Conservation (phyloP, 2,888 invertebrate species). For the Megaustenia siamemsis region DNA sequence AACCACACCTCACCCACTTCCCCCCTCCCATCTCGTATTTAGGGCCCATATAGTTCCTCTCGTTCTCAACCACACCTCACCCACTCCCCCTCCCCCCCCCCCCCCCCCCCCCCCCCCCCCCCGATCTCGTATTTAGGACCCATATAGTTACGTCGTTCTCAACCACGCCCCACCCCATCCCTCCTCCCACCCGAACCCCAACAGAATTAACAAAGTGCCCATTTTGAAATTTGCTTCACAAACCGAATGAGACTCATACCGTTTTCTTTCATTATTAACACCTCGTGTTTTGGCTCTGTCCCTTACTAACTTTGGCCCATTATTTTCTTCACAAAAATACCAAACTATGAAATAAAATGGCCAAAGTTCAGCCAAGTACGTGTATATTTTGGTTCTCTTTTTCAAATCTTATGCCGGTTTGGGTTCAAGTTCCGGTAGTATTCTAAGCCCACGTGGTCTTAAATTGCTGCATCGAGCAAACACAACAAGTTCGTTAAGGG, state of each 20-base stretch:
- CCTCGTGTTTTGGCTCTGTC: no score
- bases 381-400: not conserved
- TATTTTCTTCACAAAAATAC: not conserved
- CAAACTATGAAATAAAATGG: not conserved
- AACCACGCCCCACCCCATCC: not conserved
- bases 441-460: not conserved
- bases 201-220: no score
- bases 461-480: conserved; percentile 5
- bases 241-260: no score
- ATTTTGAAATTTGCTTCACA: no score
- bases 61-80: no score
- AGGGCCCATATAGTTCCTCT: no score
- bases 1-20: no score
- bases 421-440: not conserved
- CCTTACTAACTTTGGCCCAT: no score
- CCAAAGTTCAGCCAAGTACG: not conserved
- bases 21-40: no score
- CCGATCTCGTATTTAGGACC: not conserved
- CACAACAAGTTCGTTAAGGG: conserved; percentile 1
- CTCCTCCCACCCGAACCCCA: not conserved
- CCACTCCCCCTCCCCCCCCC: not conserved
- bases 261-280: no score
- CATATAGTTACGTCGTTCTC: not conserved
- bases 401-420: not conserved
- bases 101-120: not conserved